Evolutionary conservation across 1,140 invertebrate species (phyloP), one percentile per base, ranked within the genome.

Genomic region (Neelides sp.): DNA sequence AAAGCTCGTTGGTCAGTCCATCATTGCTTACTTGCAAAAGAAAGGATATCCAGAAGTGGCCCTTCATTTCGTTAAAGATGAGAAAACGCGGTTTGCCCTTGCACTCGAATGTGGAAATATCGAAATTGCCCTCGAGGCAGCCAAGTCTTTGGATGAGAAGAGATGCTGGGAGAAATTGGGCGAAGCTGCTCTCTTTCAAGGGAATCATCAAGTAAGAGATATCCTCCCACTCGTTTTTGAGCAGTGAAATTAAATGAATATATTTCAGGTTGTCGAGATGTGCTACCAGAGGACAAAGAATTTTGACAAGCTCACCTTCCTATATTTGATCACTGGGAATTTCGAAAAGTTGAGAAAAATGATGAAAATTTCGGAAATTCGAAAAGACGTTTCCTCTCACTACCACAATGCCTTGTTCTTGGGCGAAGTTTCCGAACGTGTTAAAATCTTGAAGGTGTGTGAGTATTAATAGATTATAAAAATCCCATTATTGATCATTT

Each of bases 31-130:
- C 67, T 71, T 99, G 35, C 94, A 99, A 69, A 93, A 98, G 69
- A 99, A 99, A 72, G 94, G 96, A 0, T 99, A 98, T 69, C 96
- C 96, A 0, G 96, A 99, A 72, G 92, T 99, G n/a, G 96, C 96
- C 0, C 71, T 99, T 7, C 94, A 99, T 67, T 99, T 99, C 72
- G 96, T 99, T 0, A 98, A 98, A 68, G 95, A 99, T 66, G 90
- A 98, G 57, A 96, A 95, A 63, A 99, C 95, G 0, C 75, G 94
- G 36, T 94, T 99, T 68, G 85, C 88, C 2, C 68, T 99, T 42
- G 95, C 96, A 1, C 68, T 99, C 10, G 94, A 99, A 70, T 99
- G 96, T 70, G 92, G 93, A 7, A 98, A 98, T 67, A 94, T 98
- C 64, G 93, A 98, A 66, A 89, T 95, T 34, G 84, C 85, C 0